phyloP scores from a whole-genome alignment of 2,113 vertebrate species.

The Hippocampus comes region DNA sequence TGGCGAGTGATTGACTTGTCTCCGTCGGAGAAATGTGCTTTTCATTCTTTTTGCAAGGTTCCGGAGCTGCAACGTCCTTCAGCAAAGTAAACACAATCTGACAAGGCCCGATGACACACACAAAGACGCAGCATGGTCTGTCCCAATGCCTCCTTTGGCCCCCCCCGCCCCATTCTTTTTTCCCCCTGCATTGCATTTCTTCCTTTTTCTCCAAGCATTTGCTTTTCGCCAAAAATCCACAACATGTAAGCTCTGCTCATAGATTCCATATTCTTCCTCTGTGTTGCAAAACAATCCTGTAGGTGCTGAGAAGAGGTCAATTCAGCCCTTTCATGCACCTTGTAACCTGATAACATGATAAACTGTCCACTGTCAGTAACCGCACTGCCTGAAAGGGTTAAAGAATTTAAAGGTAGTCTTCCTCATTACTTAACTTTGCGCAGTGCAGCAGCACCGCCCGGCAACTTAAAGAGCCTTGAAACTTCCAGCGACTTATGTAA shows the following conservation, averaged over 20 bases:
- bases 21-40: conserved; percentile 65
- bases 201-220: not conserved
- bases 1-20: conserved; percentile 70
- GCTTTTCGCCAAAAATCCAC: not conserved
- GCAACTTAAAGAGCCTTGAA: not conserved
- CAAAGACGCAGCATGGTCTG: not conserved
- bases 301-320: not conserved
- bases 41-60: conserved; percentile 58
- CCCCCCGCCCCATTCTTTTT: too few relatives aligned
- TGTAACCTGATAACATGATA: too few relatives aligned
- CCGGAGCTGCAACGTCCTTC: conserved; percentile 70
- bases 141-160: not conserved
- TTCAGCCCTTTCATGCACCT: not conserved
- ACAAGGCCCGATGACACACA: conserved; percentile 27
- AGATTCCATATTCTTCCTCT: not conserved
- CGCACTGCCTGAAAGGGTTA: not conserved
- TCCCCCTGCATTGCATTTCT: not conserved
- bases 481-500: not conserved
- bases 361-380: too few relatives aligned
- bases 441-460: not conserved
- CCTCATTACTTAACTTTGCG: not conserved
- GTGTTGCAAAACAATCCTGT: not conserved
- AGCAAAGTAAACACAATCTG: conserved; percentile 68
- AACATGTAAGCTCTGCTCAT: not conserved
- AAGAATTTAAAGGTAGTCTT: not conserved